Evolutionary conservation across 2,888 invertebrate genomes (phyloP).

Genomic region (Lepidocyrtoides sp.): DNA sequence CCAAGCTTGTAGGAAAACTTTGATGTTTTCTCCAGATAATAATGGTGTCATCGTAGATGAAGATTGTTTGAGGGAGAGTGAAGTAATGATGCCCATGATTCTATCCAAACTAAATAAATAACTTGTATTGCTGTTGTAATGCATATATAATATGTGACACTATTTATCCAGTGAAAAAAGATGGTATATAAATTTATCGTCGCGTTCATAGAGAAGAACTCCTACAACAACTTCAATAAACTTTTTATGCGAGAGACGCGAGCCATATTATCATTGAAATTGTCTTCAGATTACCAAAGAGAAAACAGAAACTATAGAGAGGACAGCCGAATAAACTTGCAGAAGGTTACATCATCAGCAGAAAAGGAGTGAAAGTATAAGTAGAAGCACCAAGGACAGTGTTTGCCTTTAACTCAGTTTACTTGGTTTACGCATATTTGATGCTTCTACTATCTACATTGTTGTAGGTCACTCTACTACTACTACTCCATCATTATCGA

Average conservation of each 20-base stretch:
- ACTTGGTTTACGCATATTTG: no score
- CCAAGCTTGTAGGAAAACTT: not conserved
- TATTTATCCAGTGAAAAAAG: not conserved
- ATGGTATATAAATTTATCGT: not conserved
- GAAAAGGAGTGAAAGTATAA: no score
- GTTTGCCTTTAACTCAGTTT: no score
- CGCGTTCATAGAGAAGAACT: not conserved
- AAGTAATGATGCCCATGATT: slow-evolving; percentile 13
- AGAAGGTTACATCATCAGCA: not conserved
- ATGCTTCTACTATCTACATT: no score
- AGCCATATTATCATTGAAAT: slow-evolving; percentile 23
- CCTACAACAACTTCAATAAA: not conserved
- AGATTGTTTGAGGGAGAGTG: not conserved
- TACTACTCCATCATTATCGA: not conserved
- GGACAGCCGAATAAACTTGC: not conserved
- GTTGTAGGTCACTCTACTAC: no score
- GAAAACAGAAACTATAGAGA: slow-evolving; percentile 2
- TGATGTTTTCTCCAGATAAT: not conserved
- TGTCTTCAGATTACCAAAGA: slow-evolving; percentile 17
- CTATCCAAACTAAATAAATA: not conserved
- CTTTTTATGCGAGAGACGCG: slow-evolving; percentile 7
- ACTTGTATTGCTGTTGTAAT: not conserved
- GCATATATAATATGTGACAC: not conserved
- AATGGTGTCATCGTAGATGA: not conserved
- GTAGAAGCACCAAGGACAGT: no score